Percentiles rank a stretch among this genome's conserved stretches.
Evolutionary conservation across 1,140 invertebrate genomes (phyloP).

Genomic region (Lordiphosa collinella): DNA sequence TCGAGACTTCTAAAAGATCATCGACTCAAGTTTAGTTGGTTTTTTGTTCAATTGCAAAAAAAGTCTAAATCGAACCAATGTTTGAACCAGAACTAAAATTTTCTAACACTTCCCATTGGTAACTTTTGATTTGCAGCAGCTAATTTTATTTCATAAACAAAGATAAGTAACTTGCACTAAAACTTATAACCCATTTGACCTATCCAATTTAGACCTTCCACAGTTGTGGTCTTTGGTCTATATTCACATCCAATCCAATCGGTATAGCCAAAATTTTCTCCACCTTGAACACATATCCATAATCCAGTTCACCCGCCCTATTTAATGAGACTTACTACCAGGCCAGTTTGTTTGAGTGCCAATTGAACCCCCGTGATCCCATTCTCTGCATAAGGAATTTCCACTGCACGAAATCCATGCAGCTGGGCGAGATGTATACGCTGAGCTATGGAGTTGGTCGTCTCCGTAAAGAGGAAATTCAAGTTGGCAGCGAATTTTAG

Average conservation of each 20-base stretch:
- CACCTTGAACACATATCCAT: slow-evolving; percentile 87
- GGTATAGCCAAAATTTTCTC: slow-evolving; percentile 84
- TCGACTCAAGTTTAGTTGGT: no score
- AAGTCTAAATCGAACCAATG: no score
- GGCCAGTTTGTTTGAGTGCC: slow-evolving; percentile 85
- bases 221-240: slow-evolving; percentile 84
- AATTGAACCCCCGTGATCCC: slow-evolving; percentile 84
- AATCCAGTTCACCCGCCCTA: slow-evolving; percentile 92
- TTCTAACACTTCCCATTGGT: no score
- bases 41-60: no score
- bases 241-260: slow-evolving; percentile 95
- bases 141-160: no score
- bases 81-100: no score
- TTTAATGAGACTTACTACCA: slow-evolving; percentile 93
- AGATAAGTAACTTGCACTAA: neutral
- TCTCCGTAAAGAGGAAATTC: slow-evolving; percentile 93
- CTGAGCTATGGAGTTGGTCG: slow-evolving; percentile 82
- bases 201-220: slow-evolving; percentile 87
- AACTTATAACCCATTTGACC: slow-evolving; percentile 16
- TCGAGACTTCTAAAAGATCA: no score
- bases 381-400: slow-evolving; percentile 89
- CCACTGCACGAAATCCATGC: slow-evolving; percentile 91
- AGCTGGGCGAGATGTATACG: slow-evolving; percentile 88
- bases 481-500: slow-evolving; percentile 93
- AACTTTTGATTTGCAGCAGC: no score